phyloP scores from a whole-genome alignment of 37 sponge, comb jelly and placozoan genomes.

The Oopsacas minuta region DNA sequence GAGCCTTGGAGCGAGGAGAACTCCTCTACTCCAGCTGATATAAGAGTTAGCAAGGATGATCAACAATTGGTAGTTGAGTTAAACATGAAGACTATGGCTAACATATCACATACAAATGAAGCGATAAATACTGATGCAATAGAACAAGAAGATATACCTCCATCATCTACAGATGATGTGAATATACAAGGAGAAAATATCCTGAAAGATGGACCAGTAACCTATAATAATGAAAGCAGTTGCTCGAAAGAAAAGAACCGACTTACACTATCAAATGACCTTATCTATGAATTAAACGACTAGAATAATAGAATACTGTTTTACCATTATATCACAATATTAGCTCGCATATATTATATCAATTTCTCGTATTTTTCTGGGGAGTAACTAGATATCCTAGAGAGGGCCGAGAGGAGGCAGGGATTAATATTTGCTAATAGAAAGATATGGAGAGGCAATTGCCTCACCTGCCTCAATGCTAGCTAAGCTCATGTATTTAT shows the following conservation, averaged over 20 bases:
- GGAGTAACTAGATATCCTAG: too few relatives aligned
- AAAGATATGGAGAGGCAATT: too few relatives aligned
- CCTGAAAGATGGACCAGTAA: neutral
- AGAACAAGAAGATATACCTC: neutral
- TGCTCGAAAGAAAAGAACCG: neutral
- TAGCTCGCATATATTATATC: too few relatives aligned
- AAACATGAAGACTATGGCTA: neutral
- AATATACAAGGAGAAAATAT: neutral
- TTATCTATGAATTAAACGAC: constrained; percentile 5
- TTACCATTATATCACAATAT: too few relatives aligned
- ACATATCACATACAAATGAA: neutral
- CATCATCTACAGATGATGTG: neutral
- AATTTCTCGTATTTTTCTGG: too few relatives aligned
- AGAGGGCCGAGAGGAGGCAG: too few relatives aligned
- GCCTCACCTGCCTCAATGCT: too few relatives aligned
- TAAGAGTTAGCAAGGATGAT: neutral
- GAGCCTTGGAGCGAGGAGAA: neutral
- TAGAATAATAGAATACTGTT: too few relatives aligned
- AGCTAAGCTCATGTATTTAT: too few relatives aligned
- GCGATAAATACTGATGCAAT: neutral
- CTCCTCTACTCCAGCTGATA: neutral
- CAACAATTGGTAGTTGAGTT: neutral
- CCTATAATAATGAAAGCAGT: neutral
- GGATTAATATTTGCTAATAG: neutral
- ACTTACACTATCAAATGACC: neutral